A percentile compares a stretch with the other conserved stretches of the same genome.
These are phyloP conservation scores for Aquila chrysaetos DNA, from an alignment of 2,797 vertebrate genomes.

Conservation along the genomic window DNA sequence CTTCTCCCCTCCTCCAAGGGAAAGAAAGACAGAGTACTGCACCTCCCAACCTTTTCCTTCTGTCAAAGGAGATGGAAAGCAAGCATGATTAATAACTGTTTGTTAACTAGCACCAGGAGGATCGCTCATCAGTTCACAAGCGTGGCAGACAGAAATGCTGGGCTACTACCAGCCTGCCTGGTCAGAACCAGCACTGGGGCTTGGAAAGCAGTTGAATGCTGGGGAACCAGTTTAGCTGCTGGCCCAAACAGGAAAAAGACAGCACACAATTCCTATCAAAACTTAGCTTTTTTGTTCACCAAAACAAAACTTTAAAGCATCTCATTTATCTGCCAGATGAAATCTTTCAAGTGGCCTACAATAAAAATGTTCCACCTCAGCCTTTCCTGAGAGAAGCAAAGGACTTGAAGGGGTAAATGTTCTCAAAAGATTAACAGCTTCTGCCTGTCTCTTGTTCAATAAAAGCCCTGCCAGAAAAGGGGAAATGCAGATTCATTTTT, in stretches of 20 bases:
- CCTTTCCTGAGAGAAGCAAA: not conserved
- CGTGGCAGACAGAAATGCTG: not conserved
- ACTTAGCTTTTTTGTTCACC: not conserved
- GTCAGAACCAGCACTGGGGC: not conserved
- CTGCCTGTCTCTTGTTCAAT: not conserved
- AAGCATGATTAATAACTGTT: constrained; percentile 9
- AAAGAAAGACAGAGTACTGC: not conserved
- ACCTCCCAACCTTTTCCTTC: not conserved
- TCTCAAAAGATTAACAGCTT: not conserved
- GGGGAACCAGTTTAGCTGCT: not conserved
- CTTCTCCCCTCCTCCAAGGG: not conserved
- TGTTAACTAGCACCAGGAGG: not conserved
- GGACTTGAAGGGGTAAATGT: not conserved
- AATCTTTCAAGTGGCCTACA: not conserved
- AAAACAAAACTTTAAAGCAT: not conserved
- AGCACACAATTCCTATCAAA: not conserved
- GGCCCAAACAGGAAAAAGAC: not conserved
- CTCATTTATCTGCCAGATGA: not conserved
- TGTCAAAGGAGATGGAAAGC: not conserved
- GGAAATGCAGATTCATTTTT: not conserved
- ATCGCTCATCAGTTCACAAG: not conserved
- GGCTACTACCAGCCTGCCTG: not conserved
- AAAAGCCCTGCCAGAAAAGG: not conserved
- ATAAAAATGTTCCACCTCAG: not conserved
- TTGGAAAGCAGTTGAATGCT: not conserved